Conservation (phyloP, 2,797 vertebrate species). For the Florisuga fusca region DNA sequence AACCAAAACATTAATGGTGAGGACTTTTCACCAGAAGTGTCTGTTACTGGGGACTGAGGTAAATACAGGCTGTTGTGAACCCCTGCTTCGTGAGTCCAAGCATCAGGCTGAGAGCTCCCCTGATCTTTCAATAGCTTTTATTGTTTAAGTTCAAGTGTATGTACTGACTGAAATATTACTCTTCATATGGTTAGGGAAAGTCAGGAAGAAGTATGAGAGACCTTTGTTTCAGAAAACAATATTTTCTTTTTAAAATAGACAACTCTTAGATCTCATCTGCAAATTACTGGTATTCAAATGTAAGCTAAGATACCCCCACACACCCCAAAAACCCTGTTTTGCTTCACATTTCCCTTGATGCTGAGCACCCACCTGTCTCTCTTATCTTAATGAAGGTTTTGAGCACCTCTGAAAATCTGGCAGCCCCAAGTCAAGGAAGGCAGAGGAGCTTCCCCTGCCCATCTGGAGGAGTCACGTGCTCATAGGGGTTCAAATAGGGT, state of each 20-base stretch:
- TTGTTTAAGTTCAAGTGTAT: neutral
- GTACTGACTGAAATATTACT: neutral
- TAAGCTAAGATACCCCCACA: neutral
- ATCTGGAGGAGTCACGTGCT: neutral
- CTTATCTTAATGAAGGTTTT: too few species aligned
- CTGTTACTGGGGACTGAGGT: neutral
- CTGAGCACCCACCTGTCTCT: neutral
- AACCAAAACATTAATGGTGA: neutral
- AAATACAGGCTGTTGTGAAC: neutral
- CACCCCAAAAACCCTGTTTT: neutral
- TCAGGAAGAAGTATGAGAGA: neutral
- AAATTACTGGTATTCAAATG: neutral
- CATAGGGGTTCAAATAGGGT: neutral
- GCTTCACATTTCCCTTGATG: neutral
- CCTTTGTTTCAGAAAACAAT: neutral
- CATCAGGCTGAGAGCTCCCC: neutral
- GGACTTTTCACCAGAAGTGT: neutral
- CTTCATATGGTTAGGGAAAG: neutral
- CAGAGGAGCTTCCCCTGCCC: neutral
- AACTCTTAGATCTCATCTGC: neutral
- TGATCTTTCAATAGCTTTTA: constrained; percentile 12
- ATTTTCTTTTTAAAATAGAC: neutral
- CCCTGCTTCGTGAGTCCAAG: neutral
- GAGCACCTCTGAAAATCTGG: neutral
- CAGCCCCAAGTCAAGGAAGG: rapidly evolving